Conservation (phyloP, 2,797 vertebrate species). For the Megaceryle alcyon region DNA sequence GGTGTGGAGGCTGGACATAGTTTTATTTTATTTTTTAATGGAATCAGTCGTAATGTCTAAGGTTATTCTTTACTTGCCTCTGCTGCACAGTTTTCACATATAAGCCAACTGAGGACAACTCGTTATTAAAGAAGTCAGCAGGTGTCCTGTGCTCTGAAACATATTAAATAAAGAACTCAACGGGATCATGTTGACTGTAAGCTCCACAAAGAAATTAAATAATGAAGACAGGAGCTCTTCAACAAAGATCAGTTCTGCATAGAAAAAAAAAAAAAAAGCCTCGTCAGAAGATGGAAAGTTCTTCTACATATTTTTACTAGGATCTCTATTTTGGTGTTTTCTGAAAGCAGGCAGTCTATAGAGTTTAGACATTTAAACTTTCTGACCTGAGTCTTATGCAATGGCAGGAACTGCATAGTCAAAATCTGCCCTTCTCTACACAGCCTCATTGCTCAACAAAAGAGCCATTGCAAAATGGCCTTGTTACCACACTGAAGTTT, state of each 20-base stretch:
- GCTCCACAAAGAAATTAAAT: constrained; percentile 64
- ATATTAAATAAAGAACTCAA: constrained; percentile 74
- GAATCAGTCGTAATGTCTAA: constrained; percentile 66
- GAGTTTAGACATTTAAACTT: not conserved
- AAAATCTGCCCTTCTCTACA: not conserved
- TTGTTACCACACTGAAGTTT: not conserved
- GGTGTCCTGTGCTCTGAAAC: constrained; percentile 68
- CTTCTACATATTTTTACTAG: not conserved
- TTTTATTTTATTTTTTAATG: constrained; percentile 67
- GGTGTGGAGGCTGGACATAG: constrained; percentile 36
- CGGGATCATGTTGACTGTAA: constrained; percentile 48
- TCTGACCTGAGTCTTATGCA: not conserved
- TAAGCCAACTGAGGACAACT: constrained; percentile 68
- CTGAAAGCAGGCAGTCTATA: not conserved
- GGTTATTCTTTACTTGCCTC: constrained; percentile 75
- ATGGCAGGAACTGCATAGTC: not conserved
- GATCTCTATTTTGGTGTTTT: not conserved
- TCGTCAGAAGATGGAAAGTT: not conserved
- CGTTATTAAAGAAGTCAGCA: constrained; percentile 68
- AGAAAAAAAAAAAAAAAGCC: not conserved
- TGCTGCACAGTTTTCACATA: constrained; percentile 73
- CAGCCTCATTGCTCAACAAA: not conserved
- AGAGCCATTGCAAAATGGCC: not conserved
- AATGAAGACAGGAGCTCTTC: constrained; percentile 53
- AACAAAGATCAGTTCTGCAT: not conserved